Evolutionary conservation across 2,113 vertebrate species (phyloP).

Genomic region (Columba livia): DNA sequence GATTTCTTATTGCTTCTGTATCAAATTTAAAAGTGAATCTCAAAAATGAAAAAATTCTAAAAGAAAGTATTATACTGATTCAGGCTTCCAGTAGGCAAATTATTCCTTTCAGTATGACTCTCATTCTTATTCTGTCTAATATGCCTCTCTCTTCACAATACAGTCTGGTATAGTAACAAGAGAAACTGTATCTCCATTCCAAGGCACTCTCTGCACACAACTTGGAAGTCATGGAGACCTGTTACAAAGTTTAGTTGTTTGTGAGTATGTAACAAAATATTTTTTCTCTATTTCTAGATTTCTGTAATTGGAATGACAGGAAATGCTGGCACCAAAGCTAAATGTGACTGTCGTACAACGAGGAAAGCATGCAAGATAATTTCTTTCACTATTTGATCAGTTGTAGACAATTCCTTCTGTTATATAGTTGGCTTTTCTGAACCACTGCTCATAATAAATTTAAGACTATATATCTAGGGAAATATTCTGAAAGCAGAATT

Average conservation of each 20-base stretch:
- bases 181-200: background rate
- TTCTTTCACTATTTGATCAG: background rate
- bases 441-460: background rate
- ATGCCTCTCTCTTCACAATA: background rate
- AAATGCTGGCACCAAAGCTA: background rate
- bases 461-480: background rate
- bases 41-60: background rate
- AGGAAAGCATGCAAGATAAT: background rate
- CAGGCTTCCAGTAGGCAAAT: constrained; percentile 21
- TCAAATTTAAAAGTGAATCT: background rate
- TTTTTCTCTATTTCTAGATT: background rate
- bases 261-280: constrained; percentile 4
- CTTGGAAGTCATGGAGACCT: background rate
- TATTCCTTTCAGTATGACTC: constrained; percentile 13
- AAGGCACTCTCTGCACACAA: background rate
- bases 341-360: background rate
- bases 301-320: constrained; percentile 23
- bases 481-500: background rate
- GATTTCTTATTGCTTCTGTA: background rate
- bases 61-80: background rate
- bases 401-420: background rate
- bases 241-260: constrained; percentile 32
- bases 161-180: background rate
- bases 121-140: constrained; percentile 1
- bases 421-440: background rate